phyloP scores from a whole-genome alignment of 2,113 vertebrate genomes.

The Pedionomus torquatus region DNA sequence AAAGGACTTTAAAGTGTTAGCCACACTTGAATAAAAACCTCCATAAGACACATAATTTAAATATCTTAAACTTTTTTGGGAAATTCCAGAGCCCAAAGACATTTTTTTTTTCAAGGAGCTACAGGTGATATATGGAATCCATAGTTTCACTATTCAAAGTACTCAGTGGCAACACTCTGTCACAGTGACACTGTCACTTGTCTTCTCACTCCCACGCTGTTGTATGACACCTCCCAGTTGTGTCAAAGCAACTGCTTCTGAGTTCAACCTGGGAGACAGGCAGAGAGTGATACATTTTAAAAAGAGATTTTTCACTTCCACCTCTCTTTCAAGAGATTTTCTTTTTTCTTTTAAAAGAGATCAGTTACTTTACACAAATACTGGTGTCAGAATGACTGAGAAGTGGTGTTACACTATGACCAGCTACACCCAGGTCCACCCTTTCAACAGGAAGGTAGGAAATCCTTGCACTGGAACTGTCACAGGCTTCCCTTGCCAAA shows the following conservation, averaged over 20 bases:
- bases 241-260: not conserved
- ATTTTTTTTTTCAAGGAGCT: not conserved
- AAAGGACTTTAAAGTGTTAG: not conserved
- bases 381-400: not conserved
- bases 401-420: not conserved
- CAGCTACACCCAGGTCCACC: not conserved
- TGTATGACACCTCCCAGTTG: slow-evolving; percentile 10
- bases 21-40: not conserved
- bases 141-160: not conserved
- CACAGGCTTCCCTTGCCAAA: not conserved
- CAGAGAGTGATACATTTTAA: not conserved
- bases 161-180: not conserved
- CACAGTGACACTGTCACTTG: fast-evolving
- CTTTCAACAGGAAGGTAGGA: not conserved
- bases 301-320: not conserved
- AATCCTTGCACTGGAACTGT: not conserved
- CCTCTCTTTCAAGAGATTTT: not conserved
- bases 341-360: not conserved
- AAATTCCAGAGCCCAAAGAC: not conserved
- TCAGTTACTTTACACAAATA: not conserved
- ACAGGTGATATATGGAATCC: not conserved
- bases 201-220: not conserved
- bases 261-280: not conserved
- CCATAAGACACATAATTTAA: not conserved
- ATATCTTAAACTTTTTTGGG: not conserved